Conservation (phyloP, 2,888 invertebrate species). For the Sturmia bella region DNA sequence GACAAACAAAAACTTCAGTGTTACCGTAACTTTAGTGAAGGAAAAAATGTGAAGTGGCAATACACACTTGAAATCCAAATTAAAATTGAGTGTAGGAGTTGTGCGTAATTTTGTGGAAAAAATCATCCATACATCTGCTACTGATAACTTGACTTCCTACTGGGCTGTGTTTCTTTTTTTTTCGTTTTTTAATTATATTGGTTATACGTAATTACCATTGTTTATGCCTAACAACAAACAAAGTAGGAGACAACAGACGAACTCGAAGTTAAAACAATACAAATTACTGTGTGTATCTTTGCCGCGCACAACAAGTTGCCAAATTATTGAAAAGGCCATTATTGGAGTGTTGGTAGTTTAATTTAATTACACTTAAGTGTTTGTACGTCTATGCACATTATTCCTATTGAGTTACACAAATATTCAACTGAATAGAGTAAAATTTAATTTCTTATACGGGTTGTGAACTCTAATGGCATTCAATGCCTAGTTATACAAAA, state of each 20-base stretch:
- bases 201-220: slow-evolving; percentile 7
- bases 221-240: neutral
- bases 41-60: too few species aligned
- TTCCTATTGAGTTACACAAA: neutral
- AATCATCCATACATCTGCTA: neutral
- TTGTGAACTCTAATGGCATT: neutral
- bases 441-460: neutral
- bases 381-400: neutral
- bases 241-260: neutral
- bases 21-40: too few species aligned
- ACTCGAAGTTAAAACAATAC: neutral
- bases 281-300: too few species aligned
- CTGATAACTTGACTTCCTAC: slow-evolving; percentile 14
- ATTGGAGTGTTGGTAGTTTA: slow-evolving; percentile 46
- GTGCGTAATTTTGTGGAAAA: too few species aligned
- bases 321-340: slow-evolving; percentile 25
- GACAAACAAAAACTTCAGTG: too few species aligned
- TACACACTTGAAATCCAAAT: too few species aligned
- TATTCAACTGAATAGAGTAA: neutral
- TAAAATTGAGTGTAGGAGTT: too few species aligned
- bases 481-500: too few species aligned
- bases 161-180: neutral
- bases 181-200: too few species aligned
- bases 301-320: neutral
- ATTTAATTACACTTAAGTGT: slow-evolving; percentile 39